These are phyloP conservation scores for Drosophila neutralis DNA, from an alignment of 2,888 invertebrate species.

Conservation along the genomic window DNA sequence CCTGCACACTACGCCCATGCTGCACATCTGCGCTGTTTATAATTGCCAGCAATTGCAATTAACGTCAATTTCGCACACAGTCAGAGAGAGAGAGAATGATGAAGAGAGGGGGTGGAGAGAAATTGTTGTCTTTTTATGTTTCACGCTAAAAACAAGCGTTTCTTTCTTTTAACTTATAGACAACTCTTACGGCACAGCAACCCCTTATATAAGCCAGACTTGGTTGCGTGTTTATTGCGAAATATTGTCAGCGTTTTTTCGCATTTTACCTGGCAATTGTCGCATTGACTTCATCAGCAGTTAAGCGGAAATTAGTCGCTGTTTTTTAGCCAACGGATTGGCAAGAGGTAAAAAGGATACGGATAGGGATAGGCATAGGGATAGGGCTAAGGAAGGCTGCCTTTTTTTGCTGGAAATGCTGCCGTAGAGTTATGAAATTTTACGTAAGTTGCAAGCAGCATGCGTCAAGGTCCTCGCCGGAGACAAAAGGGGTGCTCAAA, in stretches of 20 bases:
- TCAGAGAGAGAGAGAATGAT: not conserved
- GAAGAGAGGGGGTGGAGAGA: not conserved
- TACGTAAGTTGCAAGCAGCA: slow-evolving; percentile 67
- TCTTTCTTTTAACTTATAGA: slow-evolving; percentile 25
- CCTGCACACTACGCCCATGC: slow-evolving; percentile 12
- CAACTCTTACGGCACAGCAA: slow-evolving; percentile 49
- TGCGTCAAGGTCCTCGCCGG: slow-evolving; percentile 42
- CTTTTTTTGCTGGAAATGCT: slow-evolving; percentile 49
- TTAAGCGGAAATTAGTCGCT: slow-evolving; percentile 61
- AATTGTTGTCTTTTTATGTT: slow-evolving; percentile 19
- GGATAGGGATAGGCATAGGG: not conserved
- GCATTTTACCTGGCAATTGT: slow-evolving; percentile 45
- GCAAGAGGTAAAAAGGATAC: slow-evolving; percentile 78
- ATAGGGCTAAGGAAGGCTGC: slow-evolving; percentile 36
- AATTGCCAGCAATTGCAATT: slow-evolving; percentile 75
- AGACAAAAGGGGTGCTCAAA: slow-evolving; percentile 68
- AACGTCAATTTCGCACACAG: slow-evolving; percentile 44
- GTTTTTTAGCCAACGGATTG: slow-evolving; percentile 79
- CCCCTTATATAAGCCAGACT: slow-evolving; percentile 72
- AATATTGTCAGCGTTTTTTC: slow-evolving; percentile 47
- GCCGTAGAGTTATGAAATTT: slow-evolving; percentile 79
- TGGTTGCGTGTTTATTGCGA: slow-evolving; percentile 59
- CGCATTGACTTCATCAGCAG: slow-evolving; percentile 5
- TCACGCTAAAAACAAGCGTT: slow-evolving; percentile 24
- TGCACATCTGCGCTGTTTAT: slow-evolving; percentile 75